Evolutionary conservation across 1,140 invertebrate genomes (phyloP).

Genomic region (Lepidurus arcticus): DNA sequence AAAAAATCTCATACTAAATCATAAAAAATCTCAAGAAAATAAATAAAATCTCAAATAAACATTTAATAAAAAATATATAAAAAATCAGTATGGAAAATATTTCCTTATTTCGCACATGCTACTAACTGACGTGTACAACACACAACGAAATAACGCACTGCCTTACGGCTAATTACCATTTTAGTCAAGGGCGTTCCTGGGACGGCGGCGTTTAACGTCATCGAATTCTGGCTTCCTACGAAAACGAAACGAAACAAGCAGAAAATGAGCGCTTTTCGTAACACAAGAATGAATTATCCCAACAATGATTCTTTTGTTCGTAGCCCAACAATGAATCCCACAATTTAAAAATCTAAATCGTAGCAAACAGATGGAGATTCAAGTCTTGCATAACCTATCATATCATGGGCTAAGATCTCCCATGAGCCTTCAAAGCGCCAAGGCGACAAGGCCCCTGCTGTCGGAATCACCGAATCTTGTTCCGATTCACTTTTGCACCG

Average conservation of each 20-base stretch:
- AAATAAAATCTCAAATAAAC: no score
- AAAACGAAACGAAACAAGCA: neutral
- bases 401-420: neutral
- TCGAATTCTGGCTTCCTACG: neutral
- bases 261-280: neutral
- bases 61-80: no score
- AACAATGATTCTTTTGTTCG: no score
- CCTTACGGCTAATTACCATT: neutral
- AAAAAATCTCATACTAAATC: no score
- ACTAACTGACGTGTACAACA: neutral
- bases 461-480: neutral
- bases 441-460: neutral
- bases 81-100: no score
- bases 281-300: no score
- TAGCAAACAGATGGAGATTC: neutral
- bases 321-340: no score
- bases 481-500: conserved; percentile 12
- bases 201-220: neutral
- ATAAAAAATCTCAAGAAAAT: no score
- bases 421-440: neutral
- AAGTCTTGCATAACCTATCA: neutral
- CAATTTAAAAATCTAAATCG: neutral
- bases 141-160: neutral
- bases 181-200: neutral
- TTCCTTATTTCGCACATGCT: no score